Conservation (phyloP, 2,888 invertebrate species). For the Platypus cylindrus region DNA sequence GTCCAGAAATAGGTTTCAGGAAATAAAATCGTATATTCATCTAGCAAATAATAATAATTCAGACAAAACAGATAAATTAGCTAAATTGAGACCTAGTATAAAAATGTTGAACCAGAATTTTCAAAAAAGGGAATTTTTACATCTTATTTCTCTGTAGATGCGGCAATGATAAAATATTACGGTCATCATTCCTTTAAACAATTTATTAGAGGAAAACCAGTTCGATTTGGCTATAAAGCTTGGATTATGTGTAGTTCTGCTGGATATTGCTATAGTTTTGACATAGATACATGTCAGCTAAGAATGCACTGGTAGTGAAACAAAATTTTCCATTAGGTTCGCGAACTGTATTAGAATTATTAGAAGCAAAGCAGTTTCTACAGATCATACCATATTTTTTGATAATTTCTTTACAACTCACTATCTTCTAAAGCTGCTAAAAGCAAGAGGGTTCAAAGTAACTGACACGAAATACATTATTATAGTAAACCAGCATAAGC, state of each 20-base stretch:
- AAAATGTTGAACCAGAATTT: conserved; percentile 16
- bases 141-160: conserved; percentile 18
- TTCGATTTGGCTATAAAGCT: conserved; percentile 23
- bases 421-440: conserved; percentile 8
- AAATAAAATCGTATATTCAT: conserved; percentile 15
- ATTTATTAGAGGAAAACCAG: conserved; percentile 21
- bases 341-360: conserved; percentile 16
- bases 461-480: too few relatives aligned
- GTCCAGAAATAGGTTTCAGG: conserved; percentile 19
- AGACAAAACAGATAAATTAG: conserved; percentile 13
- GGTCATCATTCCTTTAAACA: conserved; percentile 19
- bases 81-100: conserved; percentile 13
- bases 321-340: conserved; percentile 12
- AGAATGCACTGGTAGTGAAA: conserved; percentile 15
- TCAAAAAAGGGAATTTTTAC: conserved; percentile 10
- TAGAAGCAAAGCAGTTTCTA: conserved; percentile 9
- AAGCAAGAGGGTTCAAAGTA: too few relatives aligned
- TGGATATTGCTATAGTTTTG: conserved; percentile 17
- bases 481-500: too few relatives aligned
- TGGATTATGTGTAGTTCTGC: conserved; percentile 20
- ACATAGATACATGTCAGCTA: conserved; percentile 1
- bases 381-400: conserved; percentile 6
- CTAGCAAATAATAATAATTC: conserved; percentile 6
- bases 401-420: conserved; percentile 17
- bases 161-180: conserved; percentile 21